Conservation (phyloP, 1,140 invertebrate genomes). For the Platorchestia sp. region DNA sequence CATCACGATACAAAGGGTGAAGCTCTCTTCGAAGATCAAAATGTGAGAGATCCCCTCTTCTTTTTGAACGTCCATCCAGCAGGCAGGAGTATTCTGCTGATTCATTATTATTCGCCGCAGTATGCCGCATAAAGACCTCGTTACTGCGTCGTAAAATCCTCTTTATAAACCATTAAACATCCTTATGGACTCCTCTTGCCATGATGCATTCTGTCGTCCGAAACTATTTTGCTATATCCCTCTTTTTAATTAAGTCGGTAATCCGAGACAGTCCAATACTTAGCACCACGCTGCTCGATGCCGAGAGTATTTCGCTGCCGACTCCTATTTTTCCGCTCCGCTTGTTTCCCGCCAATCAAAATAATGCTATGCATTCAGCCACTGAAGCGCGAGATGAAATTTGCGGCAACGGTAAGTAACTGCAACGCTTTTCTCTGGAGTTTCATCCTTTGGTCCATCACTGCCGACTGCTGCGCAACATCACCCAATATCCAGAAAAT, state of each 20-base stretch:
- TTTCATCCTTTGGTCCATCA: background rate
- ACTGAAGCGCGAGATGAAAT: constrained; percentile 16
- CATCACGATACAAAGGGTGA: background rate
- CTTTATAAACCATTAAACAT: background rate
- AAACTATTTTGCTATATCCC: background rate
- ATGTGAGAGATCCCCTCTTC: background rate
- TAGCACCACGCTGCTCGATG: background rate
- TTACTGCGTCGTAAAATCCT: background rate
- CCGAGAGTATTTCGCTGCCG: background rate
- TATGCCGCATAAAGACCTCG: background rate
- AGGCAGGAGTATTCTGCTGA: background rate
- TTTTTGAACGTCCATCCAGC: background rate
- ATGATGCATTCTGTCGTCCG: background rate
- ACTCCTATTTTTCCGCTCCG: background rate
- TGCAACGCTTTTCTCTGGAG: background rate
- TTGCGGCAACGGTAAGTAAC: background rate
- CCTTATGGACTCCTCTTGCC: background rate
- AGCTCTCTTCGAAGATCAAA: background rate
- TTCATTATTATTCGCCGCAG: background rate
- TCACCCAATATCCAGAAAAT: background rate
- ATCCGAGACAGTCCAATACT: background rate
- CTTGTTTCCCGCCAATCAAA: background rate
- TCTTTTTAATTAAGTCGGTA: background rate
- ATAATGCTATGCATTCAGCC: background rate
- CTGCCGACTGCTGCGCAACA: background rate